A percentile compares a stretch with the other conserved stretches of the same genome.
Conservation (phyloP, 1,140 invertebrate species). For the Camponotus floridanus region DNA sequence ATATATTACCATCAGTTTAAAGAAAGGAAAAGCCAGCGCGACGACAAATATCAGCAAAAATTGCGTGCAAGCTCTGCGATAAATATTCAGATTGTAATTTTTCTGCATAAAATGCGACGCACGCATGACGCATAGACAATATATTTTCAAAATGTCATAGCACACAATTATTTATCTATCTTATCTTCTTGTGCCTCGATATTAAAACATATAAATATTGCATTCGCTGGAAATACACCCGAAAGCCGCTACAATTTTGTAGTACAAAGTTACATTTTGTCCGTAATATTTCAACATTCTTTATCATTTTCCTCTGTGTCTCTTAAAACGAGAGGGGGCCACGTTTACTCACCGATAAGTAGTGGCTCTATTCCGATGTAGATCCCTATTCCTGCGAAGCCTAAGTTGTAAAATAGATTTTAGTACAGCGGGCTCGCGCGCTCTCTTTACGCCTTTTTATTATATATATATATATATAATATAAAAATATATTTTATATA, state of each 20-base stretch:
- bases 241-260: background rate
- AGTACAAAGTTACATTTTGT: slow-evolving; percentile 44
- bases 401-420: slow-evolving; percentile 66
- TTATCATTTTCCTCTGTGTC: slow-evolving; percentile 14
- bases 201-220: slow-evolving; percentile 4
- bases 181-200: slow-evolving; percentile 21
- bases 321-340: slow-evolving; percentile 23
- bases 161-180: slow-evolving; percentile 12
- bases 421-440: slow-evolving; percentile 59
- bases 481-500: slow-evolving; percentile 15
- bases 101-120: background rate
- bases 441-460: slow-evolving; percentile 21
- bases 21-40: background rate
- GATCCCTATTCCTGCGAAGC: slow-evolving; percentile 34
- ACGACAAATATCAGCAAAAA: background rate
- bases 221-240: slow-evolving; percentile 4
- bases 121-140: background rate
- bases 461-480: background rate
- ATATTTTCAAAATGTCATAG: slow-evolving; percentile 19
- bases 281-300: slow-evolving; percentile 26
- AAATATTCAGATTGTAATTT: slow-evolving; percentile 27
- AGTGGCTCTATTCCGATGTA: slow-evolving; percentile 44
- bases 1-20: background rate
- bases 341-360: slow-evolving; percentile 49
- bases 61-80: background rate